Percentiles rank a stretch among this genome's conserved stretches.
phyloP scores from a whole-genome alignment of 2,797 vertebrate genomes.

The Protosalanx chinensis region DNA sequence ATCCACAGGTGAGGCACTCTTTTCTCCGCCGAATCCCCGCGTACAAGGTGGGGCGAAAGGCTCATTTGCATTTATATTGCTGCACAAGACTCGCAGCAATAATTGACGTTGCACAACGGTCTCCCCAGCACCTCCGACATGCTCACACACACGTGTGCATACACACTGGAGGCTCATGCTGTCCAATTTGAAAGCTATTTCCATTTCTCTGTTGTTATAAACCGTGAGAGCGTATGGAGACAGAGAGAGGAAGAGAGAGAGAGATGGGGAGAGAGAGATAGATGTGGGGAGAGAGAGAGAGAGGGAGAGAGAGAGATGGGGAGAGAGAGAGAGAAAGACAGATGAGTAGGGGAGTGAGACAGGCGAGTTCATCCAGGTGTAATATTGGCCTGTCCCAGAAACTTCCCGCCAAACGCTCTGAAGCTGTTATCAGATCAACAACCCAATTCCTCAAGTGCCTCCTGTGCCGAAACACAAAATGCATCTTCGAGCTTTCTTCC shows the following conservation, averaged over 20 bases:
- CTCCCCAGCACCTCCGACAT: constrained; percentile 10
- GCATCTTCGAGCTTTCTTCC: constrained; percentile 52
- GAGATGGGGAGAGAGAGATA: not conserved
- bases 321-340: constrained; percentile 12
- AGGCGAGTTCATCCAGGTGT: constrained; percentile 54
- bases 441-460: constrained; percentile 69
- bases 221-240: not conserved
- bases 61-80: constrained; percentile 77
- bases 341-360: constrained; percentile 19
- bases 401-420: constrained; percentile 54
- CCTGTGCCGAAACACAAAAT: constrained; percentile 54
- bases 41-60: constrained; percentile 61
- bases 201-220: constrained; percentile 16
- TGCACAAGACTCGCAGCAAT: constrained; percentile 58
- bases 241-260: not conserved
- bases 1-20: constrained; percentile 59
- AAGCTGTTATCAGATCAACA: constrained; percentile 65
- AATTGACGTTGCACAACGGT: constrained; percentile 55
- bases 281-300: constrained; percentile 26
- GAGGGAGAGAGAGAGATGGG: constrained; percentile 15
- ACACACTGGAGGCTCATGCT: constrained; percentile 18
- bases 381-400: constrained; percentile 66
- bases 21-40: constrained; percentile 48
- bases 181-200: constrained; percentile 23
- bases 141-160: constrained; percentile 28